Evolutionary conservation across 2,113 vertebrate genomes (phyloP), one percentile per base, ranked within the genome.

Genomic region (Myiagra hebetior): DNA sequence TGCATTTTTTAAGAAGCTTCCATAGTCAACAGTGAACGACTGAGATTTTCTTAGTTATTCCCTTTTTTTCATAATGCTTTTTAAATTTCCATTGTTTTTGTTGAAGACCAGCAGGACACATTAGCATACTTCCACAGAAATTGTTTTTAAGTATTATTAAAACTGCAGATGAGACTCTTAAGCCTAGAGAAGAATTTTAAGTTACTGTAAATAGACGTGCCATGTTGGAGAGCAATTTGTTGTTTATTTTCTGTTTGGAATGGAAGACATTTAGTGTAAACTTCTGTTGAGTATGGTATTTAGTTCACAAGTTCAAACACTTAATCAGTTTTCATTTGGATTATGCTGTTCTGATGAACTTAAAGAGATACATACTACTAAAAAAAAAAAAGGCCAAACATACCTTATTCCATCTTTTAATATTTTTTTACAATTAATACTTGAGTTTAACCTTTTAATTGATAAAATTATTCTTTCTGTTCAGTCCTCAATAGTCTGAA

Each of bases 201-300:
- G 56, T 89, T 90, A 39, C 21, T 82, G 19, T 69, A 19, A 80
- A 22, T 79, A 83, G 69, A 65, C 9, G 30, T 67, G 44, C 21
- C 64, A 42, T 59, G 55, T 39, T 59, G 64, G 26, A 81, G 41
- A 80, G 33, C 4, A 22, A 46, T 76, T 79, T 89, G 21, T 67
- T 93, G 31, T 77, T 95, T 86, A 52, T 92, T 95, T 94, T 95
- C 18, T 85, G 60, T 95, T 95, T 95, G 80, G 77, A 95, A 52
- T 70, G 53, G 52, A 72, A 65, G 41, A 28, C 52, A 72, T 91
- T 62, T 91, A 47, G 59, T 90, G 75, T 89, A 96, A 89, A 85
- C 59, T 90, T 88, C 24, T 67, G 78, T 65, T 90, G 60, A 94
- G 67, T 59, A 27, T 74, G 67, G 41, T 89, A 78, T 85, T 95